Base-by-base conservation (phyloP, 2,797 vertebrate genomes). In the Brachyrhaphis roseni region DNA sequence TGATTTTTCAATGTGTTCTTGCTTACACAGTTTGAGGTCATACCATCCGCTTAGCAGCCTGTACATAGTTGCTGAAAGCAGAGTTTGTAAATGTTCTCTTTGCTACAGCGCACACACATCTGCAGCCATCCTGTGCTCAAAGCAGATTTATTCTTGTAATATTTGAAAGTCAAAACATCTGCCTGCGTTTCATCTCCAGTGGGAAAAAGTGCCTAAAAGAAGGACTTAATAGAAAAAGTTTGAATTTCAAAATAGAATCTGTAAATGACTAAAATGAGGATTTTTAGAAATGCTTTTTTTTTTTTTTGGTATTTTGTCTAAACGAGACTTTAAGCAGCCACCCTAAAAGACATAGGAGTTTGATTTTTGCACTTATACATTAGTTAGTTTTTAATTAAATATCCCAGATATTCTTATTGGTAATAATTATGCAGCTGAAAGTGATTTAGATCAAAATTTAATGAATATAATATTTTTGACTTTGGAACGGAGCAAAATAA, bases 71-170 rank as follows among this genome's bases (percentile, higher is more conserved):
- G 46, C 55, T 77, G 74, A 77, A 59, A 47, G 18, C 39, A 8
- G 41, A 36, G 36, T 47, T 55, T 46, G 43, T 68, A 51, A 62
- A 28, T 28, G 23, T 77, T 77, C 34, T 70, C 36, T 1, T 26
- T 43, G 36, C 51, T 72, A 2, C 36, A 47, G 28, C 31, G 15
- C 13, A 31, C 41, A 10, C 39, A 77, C 84, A 80, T 47, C 64
- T 82, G 82, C 16, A 23, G n/a, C 15, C 72, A 16, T 76, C 74
- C 74, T 81, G 75, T 71, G 46, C 39, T 76, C 41, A 45, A 15
- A 73, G 23, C 45, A 62, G 15, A 82, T 79, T 72, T 31, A 8
- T 72, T 39, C 18, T 71, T 76, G 47, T 59, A 23, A 4, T 55
- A 43, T 76, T 59, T 46, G 11, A 74, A 71, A 12, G 26, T 49